Conservation (phyloP, 2,113 vertebrate genomes). For the Seriola aureovittata region DNA sequence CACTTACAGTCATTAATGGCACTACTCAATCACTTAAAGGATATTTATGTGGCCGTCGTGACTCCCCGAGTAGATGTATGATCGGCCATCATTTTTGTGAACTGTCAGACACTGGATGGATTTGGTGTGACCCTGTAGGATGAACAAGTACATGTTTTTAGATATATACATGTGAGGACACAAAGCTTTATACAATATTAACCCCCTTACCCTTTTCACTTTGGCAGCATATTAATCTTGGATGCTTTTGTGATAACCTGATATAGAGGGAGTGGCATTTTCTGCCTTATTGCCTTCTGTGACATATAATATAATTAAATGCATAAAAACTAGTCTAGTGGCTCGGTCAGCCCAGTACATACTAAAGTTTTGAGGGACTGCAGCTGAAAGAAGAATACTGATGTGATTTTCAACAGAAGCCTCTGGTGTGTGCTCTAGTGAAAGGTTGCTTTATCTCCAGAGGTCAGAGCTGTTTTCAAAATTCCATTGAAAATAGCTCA, state of each 20-base stretch:
- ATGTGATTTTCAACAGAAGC: background rate
- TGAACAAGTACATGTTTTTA: slow-evolving; percentile 15
- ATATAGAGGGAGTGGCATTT: background rate
- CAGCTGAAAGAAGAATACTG: background rate
- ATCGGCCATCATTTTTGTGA: slow-evolving; percentile 87
- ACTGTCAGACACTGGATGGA: slow-evolving; percentile 95
- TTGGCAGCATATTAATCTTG: background rate
- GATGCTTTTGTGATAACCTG: background rate
- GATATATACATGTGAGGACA: background rate
- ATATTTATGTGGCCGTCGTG: slow-evolving; percentile 99
- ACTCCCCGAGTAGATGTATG: slow-evolving; percentile 94
- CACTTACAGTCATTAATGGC: background rate
- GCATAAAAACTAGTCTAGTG: background rate
- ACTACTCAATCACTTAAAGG: slow-evolving; percentile 82
- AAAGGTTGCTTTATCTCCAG: background rate
- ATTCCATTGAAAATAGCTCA: background rate
- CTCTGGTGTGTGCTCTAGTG: background rate
- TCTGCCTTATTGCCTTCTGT: background rate
- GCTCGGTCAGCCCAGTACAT: background rate
- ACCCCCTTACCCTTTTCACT: background rate
- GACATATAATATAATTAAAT: background rate
- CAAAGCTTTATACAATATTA: background rate
- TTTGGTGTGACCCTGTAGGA: slow-evolving; percentile 93
- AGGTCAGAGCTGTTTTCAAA: background rate
- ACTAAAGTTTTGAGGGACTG: slow-evolving; percentile 4